Conservation (phyloP, 92 coral and sea anemone genomes). For the Phenganax stokvisi region DNA sequence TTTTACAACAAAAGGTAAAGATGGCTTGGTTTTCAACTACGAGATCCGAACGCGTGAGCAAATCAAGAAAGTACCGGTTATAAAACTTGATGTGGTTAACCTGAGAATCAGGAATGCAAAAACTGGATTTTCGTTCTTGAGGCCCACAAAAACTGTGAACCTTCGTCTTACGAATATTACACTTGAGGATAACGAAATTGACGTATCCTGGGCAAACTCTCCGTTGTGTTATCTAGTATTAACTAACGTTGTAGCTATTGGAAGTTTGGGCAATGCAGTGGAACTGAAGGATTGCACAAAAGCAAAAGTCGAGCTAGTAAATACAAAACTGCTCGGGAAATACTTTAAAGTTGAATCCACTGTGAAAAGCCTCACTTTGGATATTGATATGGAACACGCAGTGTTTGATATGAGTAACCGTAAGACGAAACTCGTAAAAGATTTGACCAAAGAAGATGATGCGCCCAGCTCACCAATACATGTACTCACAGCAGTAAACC, state of each 20-base stretch:
- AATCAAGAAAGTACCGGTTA: background rate
- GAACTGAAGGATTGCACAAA: background rate
- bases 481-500: background rate
- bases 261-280: conserved; percentile 1
- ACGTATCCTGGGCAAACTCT: background rate
- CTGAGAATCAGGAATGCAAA: conserved; percentile 18
- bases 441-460: background rate
- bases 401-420: conserved; percentile 3
- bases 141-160: background rate
- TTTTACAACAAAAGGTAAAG: background rate
- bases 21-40: conserved; percentile 1
- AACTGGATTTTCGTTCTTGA: background rate
- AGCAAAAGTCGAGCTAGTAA: background rate
- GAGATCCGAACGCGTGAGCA: background rate
- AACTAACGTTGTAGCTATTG: background rate
- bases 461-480: conserved; percentile 1
- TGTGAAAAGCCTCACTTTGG: background rate
- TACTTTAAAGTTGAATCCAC: conserved; percentile 17
- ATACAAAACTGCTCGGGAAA: conserved; percentile 17
- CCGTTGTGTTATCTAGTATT: background rate
- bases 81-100: background rate
- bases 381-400: background rate
- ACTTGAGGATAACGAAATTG: conserved; percentile 1
- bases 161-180: background rate
- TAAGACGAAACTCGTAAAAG: background rate